phyloP scores from a whole-genome alignment of 2,888 invertebrate species.

The Graphium colonna region DNA sequence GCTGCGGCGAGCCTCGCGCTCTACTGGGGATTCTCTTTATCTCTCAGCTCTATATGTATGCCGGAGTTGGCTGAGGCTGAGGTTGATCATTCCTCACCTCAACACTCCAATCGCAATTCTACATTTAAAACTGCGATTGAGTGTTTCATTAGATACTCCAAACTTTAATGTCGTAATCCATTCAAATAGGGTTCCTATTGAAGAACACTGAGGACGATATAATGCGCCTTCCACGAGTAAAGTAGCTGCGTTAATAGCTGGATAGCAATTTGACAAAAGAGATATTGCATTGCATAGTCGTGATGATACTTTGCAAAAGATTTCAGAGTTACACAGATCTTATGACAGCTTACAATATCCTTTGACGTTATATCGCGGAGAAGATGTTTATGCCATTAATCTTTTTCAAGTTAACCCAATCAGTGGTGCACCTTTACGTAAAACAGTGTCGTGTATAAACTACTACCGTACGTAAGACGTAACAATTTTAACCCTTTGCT shows the following conservation, averaged over 20 bases:
- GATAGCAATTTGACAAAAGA: slow-evolving; percentile 33
- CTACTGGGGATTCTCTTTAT: slow-evolving; percentile 26
- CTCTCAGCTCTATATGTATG: slow-evolving; percentile 15
- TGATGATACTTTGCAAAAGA: slow-evolving; percentile 30
- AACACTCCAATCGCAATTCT: no score
- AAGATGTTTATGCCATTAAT: slow-evolving; percentile 29
- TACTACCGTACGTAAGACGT: background rate
- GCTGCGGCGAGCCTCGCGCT: slow-evolving; percentile 26
- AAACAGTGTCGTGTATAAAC: no score
- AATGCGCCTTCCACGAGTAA: slow-evolving; percentile 33
- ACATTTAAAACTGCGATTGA: background rate
- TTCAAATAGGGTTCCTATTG: slow-evolving; percentile 4
- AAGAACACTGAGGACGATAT: slow-evolving; percentile 32
- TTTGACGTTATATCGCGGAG: slow-evolving; percentile 31
- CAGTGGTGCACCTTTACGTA: no score
- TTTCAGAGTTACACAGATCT: slow-evolving; percentile 31
- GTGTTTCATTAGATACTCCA: background rate
- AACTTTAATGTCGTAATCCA: background rate
- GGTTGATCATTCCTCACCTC: no score
- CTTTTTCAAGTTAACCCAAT: no score
- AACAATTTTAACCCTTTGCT: slow-evolving; percentile 29
- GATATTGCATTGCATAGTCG: slow-evolving; percentile 33
- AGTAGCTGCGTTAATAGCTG: slow-evolving; percentile 33
- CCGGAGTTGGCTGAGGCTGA: no score
- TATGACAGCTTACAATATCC: slow-evolving; percentile 20